Evolutionary conservation across 1,140 invertebrate species (phyloP).

Genomic region (Hyphantria cunea): DNA sequence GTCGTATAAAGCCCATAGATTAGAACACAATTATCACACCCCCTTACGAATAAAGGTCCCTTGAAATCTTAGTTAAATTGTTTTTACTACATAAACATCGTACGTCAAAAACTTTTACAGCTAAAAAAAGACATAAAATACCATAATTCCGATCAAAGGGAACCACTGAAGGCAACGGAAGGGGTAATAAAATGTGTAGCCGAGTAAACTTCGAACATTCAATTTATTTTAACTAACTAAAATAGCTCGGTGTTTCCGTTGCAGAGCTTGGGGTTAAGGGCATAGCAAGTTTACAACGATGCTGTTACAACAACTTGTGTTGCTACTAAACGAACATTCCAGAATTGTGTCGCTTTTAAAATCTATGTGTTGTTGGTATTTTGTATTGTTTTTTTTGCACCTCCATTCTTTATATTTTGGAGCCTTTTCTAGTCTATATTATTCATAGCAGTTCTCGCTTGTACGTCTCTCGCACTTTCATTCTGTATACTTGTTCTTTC

Average conservation of each 20-base stretch:
- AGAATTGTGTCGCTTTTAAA: neutral
- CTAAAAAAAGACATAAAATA: constrained; percentile 5
- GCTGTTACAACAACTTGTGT: constrained; percentile 5
- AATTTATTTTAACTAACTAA: constrained; percentile 47
- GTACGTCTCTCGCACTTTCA: too few relatives aligned
- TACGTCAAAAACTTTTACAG: neutral
- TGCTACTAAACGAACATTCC: neutral
- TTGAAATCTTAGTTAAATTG: too few relatives aligned
- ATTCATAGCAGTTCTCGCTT: too few relatives aligned
- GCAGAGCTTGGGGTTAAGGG: constrained; percentile 26
- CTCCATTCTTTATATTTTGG: too few relatives aligned
- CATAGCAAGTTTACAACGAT: constrained; percentile 10
- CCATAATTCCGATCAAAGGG: constrained; percentile 33
- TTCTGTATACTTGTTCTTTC: too few relatives aligned
- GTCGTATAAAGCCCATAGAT: too few relatives aligned
- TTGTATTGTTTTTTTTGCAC: too few relatives aligned
- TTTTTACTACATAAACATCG: too few relatives aligned
- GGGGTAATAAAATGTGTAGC: constrained; percentile 36
- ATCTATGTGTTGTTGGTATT: too few relatives aligned
- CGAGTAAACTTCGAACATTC: constrained; percentile 35
- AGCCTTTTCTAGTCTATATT: too few relatives aligned
- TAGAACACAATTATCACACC: too few relatives aligned
- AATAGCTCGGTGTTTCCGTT: constrained; percentile 36
- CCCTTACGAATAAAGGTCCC: too few relatives aligned
- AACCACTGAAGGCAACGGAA: constrained; percentile 25